phyloP scores from a whole-genome alignment of 2,888 invertebrate genomes.

The Spilosoma lubricipeda region DNA sequence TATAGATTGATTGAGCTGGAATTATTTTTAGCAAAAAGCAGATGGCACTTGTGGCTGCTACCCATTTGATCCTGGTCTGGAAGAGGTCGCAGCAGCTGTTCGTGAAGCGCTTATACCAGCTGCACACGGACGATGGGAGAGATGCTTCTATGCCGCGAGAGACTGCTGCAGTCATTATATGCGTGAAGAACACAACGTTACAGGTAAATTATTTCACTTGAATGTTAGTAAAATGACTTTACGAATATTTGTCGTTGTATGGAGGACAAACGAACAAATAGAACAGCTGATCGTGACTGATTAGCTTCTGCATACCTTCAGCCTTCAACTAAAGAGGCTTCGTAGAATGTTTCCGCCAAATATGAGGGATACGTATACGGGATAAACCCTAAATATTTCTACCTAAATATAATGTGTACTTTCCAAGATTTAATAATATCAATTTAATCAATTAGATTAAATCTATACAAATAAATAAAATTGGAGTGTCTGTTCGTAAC shows the following conservation, averaged over 20 bases:
- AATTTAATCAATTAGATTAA: too few species aligned
- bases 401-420: too few species aligned
- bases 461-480: too few species aligned
- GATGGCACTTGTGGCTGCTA: conserved; percentile 80
- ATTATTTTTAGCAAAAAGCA: conserved; percentile 64
- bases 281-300: background rate
- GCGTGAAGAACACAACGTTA: conserved; percentile 48
- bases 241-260: too few species aligned
- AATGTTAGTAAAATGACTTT: background rate
- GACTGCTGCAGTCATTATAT: conserved; percentile 78
- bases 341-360: background rate
- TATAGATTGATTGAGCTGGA: too few species aligned
- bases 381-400: too few species aligned
- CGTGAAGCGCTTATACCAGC: conserved; percentile 68
- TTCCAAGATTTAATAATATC: too few species aligned
- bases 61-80: conserved; percentile 77
- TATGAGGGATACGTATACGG: background rate
- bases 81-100: conserved; percentile 68
- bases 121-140: conserved; percentile 77
- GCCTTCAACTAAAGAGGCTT: background rate
- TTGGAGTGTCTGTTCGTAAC: too few species aligned
- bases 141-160: conserved; percentile 74
- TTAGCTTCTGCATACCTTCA: background rate
- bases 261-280: background rate
- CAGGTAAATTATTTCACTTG: conserved; percentile 45